These are phyloP conservation scores for Lasius platythorax DNA, from an alignment of 2,888 invertebrate species.

Conservation along the genomic window DNA sequence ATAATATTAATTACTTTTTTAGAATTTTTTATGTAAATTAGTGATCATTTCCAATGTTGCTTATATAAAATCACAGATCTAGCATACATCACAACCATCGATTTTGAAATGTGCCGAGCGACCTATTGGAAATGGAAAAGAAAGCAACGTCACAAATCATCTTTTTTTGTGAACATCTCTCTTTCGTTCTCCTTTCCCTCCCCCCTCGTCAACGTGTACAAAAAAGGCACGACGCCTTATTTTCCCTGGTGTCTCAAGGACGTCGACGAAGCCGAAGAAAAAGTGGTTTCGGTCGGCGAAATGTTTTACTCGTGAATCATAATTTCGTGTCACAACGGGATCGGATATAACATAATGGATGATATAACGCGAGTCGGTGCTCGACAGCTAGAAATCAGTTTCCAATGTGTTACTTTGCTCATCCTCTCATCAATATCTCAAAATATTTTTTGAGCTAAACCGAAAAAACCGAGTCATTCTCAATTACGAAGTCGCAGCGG, in stretches of 20 bases:
- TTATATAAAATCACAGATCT: constrained; percentile 2
- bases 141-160: constrained; percentile 70
- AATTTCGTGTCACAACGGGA: constrained; percentile 63
- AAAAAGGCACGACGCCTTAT: constrained; percentile 37
- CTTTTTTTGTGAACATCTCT: constrained; percentile 61
- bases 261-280: constrained; percentile 67
- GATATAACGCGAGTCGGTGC: constrained; percentile 24
- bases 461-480: background rate
- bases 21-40: constrained; percentile 2
- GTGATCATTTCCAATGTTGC: background rate
- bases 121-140: constrained; percentile 61
- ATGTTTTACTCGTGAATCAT: constrained; percentile 76
- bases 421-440: background rate
- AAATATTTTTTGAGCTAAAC: background rate
- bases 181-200: constrained; percentile 17
- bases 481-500: background rate
- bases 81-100: constrained; percentile 48
- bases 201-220: constrained; percentile 16
- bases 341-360: constrained; percentile 30
- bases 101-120: constrained; percentile 56
- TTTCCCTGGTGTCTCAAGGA: constrained; percentile 36
- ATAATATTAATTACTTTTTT: constrained; percentile 4
- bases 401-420: constrained; percentile 45
- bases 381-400: constrained; percentile 69
- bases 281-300: constrained; percentile 66